These are phyloP conservation scores for Andrena bucephala DNA, from an alignment of 2,888 invertebrate species.

Conservation along the genomic window DNA sequence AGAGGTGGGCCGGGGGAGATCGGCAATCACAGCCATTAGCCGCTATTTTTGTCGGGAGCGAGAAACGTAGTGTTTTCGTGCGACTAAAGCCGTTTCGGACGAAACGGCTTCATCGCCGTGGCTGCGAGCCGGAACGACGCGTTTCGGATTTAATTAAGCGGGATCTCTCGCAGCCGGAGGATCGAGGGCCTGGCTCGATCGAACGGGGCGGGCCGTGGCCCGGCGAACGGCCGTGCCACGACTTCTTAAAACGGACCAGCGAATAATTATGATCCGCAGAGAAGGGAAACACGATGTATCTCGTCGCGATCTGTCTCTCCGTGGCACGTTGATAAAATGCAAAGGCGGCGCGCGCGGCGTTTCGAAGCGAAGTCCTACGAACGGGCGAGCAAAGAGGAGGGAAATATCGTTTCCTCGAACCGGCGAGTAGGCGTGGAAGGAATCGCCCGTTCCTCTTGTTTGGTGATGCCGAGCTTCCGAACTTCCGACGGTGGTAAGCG, in stretches of 20 bases:
- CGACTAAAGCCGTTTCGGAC: conserved; percentile 61
- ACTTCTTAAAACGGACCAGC: not conserved
- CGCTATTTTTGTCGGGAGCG: conserved; percentile 72
- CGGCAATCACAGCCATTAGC: conserved; percentile 73
- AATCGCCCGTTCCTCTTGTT: not conserved
- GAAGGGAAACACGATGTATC: not conserved
- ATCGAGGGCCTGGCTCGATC: not conserved
- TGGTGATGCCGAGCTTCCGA: not conserved
- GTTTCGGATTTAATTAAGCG: conserved; percentile 39
- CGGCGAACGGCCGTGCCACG: conserved; percentile 5
- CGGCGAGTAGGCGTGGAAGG: conserved; percentile 7
- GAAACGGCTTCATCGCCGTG: conserved; percentile 42
- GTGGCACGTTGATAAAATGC: conserved; percentile 43
- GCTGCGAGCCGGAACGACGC: conserved; percentile 21
- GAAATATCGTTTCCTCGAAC: conserved; percentile 21
- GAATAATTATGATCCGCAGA: no score
- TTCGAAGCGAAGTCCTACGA: conserved; percentile 19
- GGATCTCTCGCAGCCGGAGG: not conserved
- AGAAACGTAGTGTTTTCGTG: conserved; percentile 71
- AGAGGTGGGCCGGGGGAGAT: conserved; percentile 36
- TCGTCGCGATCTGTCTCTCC: conserved; percentile 18
- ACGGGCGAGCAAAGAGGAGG: conserved; percentile 5
- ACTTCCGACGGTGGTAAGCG: not conserved
- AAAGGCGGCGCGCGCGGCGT: conserved; percentile 8
- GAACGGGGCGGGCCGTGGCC: not conserved